A percentile compares a stretch with the other conserved stretches of the same genome.
Evolutionary conservation across 1,140 invertebrate genomes (phyloP).

Genomic region (Bombus pyrosoma): DNA sequence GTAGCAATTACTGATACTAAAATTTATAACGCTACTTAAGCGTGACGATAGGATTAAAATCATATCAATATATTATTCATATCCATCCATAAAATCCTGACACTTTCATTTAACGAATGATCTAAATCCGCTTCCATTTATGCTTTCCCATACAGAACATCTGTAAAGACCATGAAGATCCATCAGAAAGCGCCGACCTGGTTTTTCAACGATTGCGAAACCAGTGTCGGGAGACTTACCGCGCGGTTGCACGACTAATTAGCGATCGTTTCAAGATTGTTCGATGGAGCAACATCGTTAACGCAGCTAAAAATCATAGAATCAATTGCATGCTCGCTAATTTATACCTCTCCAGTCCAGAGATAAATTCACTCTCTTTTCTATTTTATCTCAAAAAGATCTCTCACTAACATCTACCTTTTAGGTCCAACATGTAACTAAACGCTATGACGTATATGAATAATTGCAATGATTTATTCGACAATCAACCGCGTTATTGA

Average conservation of each 20-base stretch:
- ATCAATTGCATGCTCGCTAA: not conserved
- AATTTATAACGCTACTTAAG: too few relatives aligned
- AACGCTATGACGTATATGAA: not conserved
- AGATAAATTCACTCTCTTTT: not conserved
- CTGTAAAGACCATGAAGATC: not conserved
- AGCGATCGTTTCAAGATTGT: constrained; percentile 37
- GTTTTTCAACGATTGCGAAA: constrained; percentile 26
- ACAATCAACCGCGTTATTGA: not conserved
- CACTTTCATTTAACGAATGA: not conserved
- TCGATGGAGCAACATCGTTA: constrained; percentile 4
- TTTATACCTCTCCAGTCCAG: not conserved
- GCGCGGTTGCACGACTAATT: constrained; percentile 45
- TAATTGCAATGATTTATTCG: not conserved
- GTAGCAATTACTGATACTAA: too few relatives aligned
- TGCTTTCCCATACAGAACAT: not conserved
- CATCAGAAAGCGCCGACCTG: constrained; percentile 1
- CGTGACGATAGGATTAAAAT: too few relatives aligned
- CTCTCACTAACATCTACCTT: too few relatives aligned
- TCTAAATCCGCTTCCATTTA: not conserved
- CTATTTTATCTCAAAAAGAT: too few relatives aligned
- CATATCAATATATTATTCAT: too few relatives aligned
- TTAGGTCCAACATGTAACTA: not conserved
- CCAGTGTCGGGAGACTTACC: too few relatives aligned
- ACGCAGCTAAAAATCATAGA: not conserved
- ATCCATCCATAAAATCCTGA: too few relatives aligned